phyloP scores from a whole-genome alignment of 2,888 invertebrate species.

The Arctia plantaginis region DNA sequence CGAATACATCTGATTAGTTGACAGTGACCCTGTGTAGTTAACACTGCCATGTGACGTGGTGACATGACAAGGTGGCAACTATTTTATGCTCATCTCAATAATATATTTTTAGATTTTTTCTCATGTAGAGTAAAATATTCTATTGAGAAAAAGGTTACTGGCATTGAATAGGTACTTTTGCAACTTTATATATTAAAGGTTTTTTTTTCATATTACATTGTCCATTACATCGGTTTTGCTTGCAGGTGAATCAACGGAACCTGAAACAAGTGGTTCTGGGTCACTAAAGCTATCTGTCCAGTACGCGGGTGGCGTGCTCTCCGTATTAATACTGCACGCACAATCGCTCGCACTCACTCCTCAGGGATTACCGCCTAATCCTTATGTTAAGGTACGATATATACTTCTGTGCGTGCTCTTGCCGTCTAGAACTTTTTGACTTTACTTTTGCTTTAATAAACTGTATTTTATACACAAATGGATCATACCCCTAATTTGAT shows the following conservation, averaged over 20 bases:
- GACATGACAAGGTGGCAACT: too few species aligned
- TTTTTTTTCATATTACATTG: background rate
- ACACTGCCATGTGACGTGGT: too few species aligned
- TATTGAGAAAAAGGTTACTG: too few species aligned
- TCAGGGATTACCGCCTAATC: slow-evolving; percentile 94
- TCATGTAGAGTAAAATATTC: too few species aligned
- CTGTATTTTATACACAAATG: background rate
- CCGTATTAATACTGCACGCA: slow-evolving; percentile 91
- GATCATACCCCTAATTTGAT: background rate
- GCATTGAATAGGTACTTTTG: too few species aligned
- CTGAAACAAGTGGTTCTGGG: slow-evolving; percentile 75
- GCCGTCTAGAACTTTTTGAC: background rate
- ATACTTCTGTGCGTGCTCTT: background rate
- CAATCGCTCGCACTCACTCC: slow-evolving; percentile 93
- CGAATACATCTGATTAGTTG: too few species aligned
- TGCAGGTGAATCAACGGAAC: slow-evolving; percentile 54
- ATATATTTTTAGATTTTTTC: too few species aligned
- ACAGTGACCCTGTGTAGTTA: too few species aligned
- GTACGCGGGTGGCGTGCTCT: slow-evolving; percentile 80
- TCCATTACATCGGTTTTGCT: background rate
- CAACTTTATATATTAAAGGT: too few species aligned
- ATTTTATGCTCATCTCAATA: too few species aligned
- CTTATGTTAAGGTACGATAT: slow-evolving; percentile 92
- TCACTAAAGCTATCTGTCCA: slow-evolving; percentile 82
- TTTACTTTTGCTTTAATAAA: background rate